These are phyloP conservation scores for Sinella curviseta DNA, from an alignment of 1,140 invertebrate species.

Conservation along the genomic window DNA sequence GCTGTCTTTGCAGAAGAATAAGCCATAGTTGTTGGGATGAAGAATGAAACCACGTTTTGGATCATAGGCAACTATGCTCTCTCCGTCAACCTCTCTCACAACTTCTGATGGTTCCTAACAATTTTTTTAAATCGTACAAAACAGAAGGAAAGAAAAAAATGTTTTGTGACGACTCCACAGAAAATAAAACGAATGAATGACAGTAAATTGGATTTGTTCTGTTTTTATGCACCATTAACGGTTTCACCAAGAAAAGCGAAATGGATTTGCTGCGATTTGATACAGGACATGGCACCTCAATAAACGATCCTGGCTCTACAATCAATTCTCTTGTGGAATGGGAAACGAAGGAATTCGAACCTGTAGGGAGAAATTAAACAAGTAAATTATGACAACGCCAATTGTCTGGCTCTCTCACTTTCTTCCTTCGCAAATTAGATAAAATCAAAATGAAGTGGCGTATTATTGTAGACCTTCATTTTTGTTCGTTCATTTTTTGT, in stretches of 20 bases:
- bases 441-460: neutral
- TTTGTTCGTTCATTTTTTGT: neutral
- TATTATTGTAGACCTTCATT: too few species aligned
- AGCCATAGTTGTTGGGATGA: neutral
- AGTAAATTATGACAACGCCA: too few species aligned
- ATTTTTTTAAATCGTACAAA: neutral
- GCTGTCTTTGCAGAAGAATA: neutral
- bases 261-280: slow-evolving; percentile 12
- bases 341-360: slow-evolving; percentile 2
- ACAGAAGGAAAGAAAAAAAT: neutral
- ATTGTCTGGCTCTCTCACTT: too few species aligned
- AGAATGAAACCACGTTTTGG: slow-evolving; percentile 6
- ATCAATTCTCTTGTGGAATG: neutral
- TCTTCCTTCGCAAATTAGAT: neutral
- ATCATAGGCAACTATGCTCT: neutral
- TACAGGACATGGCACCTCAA: slow-evolving; percentile 7
- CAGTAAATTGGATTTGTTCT: neutral
- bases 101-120: neutral
- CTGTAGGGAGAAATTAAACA: neutral
- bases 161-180: neutral
- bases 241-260: neutral
- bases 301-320: neutral
- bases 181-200: neutral
- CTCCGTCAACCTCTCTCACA: neutral
- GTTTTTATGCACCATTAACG: neutral